Conservation (phyloP, 2,797 vertebrate genomes). For the Lepidocolaptes lacrymiger region DNA sequence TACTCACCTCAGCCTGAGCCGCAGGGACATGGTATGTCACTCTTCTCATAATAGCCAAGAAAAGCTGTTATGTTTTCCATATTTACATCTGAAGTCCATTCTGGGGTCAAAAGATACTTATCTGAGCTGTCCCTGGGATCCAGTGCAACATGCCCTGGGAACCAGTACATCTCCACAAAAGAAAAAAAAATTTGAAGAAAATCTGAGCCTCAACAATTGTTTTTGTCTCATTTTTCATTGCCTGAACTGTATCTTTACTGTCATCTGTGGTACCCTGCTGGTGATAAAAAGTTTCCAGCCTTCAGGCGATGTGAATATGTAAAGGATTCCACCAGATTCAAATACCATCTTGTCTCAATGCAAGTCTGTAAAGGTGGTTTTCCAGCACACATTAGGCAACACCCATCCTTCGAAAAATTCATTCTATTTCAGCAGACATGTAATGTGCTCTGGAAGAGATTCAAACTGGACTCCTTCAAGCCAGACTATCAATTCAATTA, state of each 20-base stretch:
- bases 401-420: neutral
- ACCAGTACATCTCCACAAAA: neutral
- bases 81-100: neutral
- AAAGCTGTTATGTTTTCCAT: neutral
- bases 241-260: conserved; percentile 20
- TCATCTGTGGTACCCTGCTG: conserved; percentile 10
- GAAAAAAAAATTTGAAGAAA: neutral
- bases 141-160: neutral
- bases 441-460: neutral
- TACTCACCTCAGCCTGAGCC: neutral
- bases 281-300: conserved; percentile 51
- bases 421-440: neutral
- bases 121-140: neutral
- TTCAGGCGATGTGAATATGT: conserved; percentile 23
- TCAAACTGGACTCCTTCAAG: neutral
- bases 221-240: conserved; percentile 26
- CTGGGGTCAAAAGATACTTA: neutral
- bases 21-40: neutral
- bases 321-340: conserved; percentile 37
- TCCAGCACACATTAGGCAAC: neutral
- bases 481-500: neutral
- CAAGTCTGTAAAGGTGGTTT: conserved; percentile 24
- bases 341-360: neutral
- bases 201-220: neutral
- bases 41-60: neutral